phyloP scores from a whole-genome alignment of 2,797 vertebrate genomes.

The Sebastes elongatus region DNA sequence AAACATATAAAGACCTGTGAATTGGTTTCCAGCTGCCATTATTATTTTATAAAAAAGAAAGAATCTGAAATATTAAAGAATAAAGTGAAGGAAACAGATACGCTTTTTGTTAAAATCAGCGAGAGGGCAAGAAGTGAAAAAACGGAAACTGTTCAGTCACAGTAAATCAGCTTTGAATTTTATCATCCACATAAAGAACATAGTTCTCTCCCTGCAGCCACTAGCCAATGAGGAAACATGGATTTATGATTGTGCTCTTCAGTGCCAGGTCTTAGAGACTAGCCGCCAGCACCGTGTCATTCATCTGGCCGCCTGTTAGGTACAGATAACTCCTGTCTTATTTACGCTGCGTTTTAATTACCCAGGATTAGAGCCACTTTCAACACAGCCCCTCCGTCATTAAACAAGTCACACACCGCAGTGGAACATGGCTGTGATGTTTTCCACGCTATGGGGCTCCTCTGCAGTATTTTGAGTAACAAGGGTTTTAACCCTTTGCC shows the following conservation, averaged over 20 bases:
- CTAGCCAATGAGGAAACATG: constrained; percentile 16
- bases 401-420: constrained; percentile 34
- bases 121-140: constrained; percentile 1
- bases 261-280: constrained; percentile 30
- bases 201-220: constrained; percentile 18
- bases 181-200: constrained; percentile 28
- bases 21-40: neutral
- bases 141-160: constrained; percentile 15
- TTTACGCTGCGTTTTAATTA: constrained; percentile 73
- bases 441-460: constrained; percentile 15
- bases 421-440: constrained; percentile 22
- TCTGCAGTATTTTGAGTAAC: constrained; percentile 25
- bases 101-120: constrained; percentile 6
- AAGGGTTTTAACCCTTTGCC: constrained; percentile 23
- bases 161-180: constrained; percentile 34
- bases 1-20: neutral
- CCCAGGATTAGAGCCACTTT: constrained; percentile 63
- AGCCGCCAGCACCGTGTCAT: constrained; percentile 38
- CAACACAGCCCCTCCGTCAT: constrained; percentile 35
- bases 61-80: constrained; percentile 16
- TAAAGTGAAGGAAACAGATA: constrained; percentile 1
- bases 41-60: constrained; percentile 32
- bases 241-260: constrained; percentile 35
- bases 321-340: constrained; percentile 69
- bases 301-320: constrained; percentile 64